These are phyloP conservation scores for Sebastes minor DNA, from an alignment of 2,797 vertebrate species.

Conservation along the genomic window DNA sequence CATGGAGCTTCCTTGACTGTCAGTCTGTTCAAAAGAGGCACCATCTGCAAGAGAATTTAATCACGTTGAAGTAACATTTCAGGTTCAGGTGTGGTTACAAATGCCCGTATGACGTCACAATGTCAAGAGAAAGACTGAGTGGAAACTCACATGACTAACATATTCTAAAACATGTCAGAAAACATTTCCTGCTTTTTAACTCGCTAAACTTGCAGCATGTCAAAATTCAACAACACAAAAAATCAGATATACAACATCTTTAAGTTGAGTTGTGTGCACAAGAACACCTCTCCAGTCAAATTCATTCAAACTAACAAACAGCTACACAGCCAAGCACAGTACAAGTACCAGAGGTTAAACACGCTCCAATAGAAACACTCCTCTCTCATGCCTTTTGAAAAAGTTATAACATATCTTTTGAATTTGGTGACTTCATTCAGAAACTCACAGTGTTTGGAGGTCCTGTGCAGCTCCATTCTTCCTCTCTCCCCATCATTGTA, in stretches of 20 bases:
- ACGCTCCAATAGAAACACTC: background rate
- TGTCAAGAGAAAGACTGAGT: background rate
- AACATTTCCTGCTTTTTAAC: background rate
- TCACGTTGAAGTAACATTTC: background rate
- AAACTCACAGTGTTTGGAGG: conserved; percentile 48
- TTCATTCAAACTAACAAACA: conserved; percentile 30
- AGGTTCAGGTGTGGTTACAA: background rate
- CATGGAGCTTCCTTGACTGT: background rate
- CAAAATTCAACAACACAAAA: background rate
- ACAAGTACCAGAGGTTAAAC: background rate
- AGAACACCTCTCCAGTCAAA: background rate
- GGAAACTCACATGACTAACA: background rate
- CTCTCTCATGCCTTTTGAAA: background rate
- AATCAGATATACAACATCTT: background rate
- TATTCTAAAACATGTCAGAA: background rate
- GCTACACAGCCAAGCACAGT: background rate
- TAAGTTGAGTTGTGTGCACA: background rate
- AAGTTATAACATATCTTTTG: background rate
- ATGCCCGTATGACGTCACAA: background rate
- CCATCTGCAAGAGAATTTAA: conserved; percentile 47
- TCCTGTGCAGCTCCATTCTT: conserved; percentile 59
- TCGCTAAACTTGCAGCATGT: background rate
- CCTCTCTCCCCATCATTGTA: conserved; percentile 64
- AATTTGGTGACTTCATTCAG: conserved; percentile 13
- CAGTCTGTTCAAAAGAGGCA: conserved; percentile 4